phyloP scores from a whole-genome alignment of 1,140 invertebrate species.

The Cyphomyrmex costatus region DNA sequence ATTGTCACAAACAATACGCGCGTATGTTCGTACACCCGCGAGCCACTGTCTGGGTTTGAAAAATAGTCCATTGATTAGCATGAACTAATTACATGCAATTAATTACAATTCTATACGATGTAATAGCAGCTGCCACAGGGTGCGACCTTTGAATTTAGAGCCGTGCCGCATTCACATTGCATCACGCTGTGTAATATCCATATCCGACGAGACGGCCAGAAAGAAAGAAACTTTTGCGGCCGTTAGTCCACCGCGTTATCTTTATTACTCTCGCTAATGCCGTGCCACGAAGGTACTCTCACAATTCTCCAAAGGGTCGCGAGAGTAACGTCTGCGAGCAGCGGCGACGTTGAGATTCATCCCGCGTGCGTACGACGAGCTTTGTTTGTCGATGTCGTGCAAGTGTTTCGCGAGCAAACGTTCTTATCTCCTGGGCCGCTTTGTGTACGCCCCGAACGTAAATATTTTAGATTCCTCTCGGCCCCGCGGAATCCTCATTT shows the following conservation, averaged over 20 bases:
- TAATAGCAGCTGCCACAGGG: neutral
- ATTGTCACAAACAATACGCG: neutral
- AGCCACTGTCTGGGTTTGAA: neutral
- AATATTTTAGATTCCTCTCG: conserved; percentile 69
- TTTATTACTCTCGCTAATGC: conserved; percentile 48
- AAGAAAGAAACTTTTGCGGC: conserved; percentile 19
- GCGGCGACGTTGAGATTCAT: conserved; percentile 22
- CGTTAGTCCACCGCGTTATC: conserved; percentile 44
- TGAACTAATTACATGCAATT: conserved; percentile 46
- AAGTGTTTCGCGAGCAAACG: conserved; percentile 73
- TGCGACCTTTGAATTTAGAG: neutral
- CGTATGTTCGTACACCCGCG: neutral
- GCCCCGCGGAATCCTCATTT: neutral
- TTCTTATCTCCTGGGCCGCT: conserved; percentile 66
- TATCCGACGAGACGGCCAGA: neutral
- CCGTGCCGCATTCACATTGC: neutral
- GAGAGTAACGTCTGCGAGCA: conserved; percentile 1
- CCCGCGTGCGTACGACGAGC: conserved; percentile 32
- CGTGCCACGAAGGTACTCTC: neutral
- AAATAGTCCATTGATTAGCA: conserved; percentile 38
- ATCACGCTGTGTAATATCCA: neutral
- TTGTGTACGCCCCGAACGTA: conserved; percentile 53
- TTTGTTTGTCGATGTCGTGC: conserved; percentile 71
- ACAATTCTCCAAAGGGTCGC: neutral
- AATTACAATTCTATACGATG: neutral